Evolutionary conservation across 2,888 invertebrate species (phyloP), one percentile per base, ranked within the genome.

Genomic region (Tenthredo livida): DNA sequence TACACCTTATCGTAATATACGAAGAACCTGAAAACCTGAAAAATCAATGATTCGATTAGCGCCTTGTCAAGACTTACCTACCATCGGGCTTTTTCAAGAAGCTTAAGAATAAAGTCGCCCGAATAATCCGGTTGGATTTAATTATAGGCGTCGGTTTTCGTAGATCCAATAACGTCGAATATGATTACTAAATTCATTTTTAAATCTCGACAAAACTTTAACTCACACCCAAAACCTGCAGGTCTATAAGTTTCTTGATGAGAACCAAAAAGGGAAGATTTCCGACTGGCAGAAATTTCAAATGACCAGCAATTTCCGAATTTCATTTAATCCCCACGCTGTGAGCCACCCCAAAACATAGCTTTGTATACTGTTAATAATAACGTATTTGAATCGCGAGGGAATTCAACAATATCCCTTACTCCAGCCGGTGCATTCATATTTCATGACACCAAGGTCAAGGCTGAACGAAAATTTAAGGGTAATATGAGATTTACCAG

Each of bases 11-110:
- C 21, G 40, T n/a, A 47, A 47, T 47, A 21, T n/a, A 43, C n/a
- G 37, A 9, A 43, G 12, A 73, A 21, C 17, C 67, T 21, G 43
- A 43, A n/a, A 43, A 43, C 9, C 73, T 29, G 43, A 73, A 73
- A 73, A 73, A 73, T 43, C 73, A 29, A 73, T 73, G 29, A 73
- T 73, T 43, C 73, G 43, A 73, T 73, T 21, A 73, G 37, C 73
- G 43, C 43, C 73, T 43, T 73, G 25, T 25, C 61, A 61, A 61
- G 25, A 61, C 67, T 21, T 21, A 29, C 72, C 40, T 21, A 29
- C 72, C 40, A 40, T 73, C n/a, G 43, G 1, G 21, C 15, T 40
- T 29, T 43, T 73, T 73, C 40, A 43, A n/a, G 33, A 33, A 33
- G 67, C 33, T 67, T 33, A 25, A 25, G 5, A 61, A 25, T 43